Evolutionary conservation across 2,113 vertebrate species (phyloP), one percentile per base, ranked within the genome.

Genomic region (Murina feae): DNA sequence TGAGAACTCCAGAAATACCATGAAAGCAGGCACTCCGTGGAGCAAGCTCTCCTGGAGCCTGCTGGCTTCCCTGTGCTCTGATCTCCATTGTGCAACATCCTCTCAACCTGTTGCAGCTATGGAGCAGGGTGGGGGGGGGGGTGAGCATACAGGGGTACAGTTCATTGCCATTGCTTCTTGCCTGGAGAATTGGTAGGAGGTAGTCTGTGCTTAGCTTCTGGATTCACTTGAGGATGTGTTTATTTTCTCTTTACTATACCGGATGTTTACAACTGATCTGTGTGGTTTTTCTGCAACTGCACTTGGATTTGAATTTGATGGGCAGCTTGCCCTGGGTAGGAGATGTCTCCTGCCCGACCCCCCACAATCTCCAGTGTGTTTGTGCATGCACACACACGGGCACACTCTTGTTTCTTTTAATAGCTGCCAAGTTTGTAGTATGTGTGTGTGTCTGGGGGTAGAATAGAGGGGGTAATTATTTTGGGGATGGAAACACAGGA

Each of bases 381-480:
- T 9, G 1, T 9, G 21, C 53, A 49, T 10, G 17, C 53, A 49
- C 68, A 39, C 32, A 42, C 42, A 11, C 3, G 1, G 47, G 23
- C 47, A 42, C 49, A 13, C 53, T 74, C 72, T 18, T 7, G 88
- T 75, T 79, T 89, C 96, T 97, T 96, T 96, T 91, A 6, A 0
- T 86, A 23, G 95, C 95, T 97, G 75, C 89, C 95, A 96, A 86
- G 76, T 93, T 92, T 97, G 37, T 79, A 84, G 83, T 17, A 2
- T 30, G 1, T 87, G 79, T 91, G 1, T 88, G 82, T 91, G 86
- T 95, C 92, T 97, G 90, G 17, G 17, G 4, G 47, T 91, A 96
- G 91, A 97, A 95, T 92, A 94, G 94, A 97, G 53, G 2, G 1
- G 93, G 95, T 97, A 93, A 95, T 98, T 98, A 97, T 98, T 98